A percentile compares a stretch with the other conserved stretches of the same genome.
phyloP scores from a whole-genome alignment of 2,888 invertebrate species.

The Erebia epiphron region DNA sequence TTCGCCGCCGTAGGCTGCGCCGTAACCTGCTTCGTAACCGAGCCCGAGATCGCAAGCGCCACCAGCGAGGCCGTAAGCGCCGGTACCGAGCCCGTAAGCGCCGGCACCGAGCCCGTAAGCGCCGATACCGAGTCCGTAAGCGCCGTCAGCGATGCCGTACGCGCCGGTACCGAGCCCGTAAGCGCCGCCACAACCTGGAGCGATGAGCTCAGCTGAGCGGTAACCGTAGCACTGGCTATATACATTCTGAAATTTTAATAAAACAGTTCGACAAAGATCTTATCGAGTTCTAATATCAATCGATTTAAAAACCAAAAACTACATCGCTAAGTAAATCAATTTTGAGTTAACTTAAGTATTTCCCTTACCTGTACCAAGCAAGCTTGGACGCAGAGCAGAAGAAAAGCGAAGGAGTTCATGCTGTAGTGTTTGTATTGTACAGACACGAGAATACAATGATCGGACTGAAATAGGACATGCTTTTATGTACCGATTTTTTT shows the following conservation, averaged over 20 bases:
- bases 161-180: not conserved
- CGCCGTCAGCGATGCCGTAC: conserved; percentile 31
- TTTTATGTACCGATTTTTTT: not conserved
- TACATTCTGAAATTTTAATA: not conserved
- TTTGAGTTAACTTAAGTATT: not conserved
- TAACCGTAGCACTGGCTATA: conserved; percentile 12
- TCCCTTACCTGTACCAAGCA: not conserved
- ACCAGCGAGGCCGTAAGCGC: not conserved
- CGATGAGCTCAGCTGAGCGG: conserved; percentile 30
- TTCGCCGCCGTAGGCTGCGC: conserved; percentile 41
- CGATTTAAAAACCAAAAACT: too few species aligned
- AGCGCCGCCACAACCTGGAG: conserved; percentile 28
- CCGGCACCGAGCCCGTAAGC: not conserved
- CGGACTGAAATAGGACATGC: not conserved
- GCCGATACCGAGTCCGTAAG: not conserved
- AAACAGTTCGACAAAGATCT: not conserved
- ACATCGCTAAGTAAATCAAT: too few species aligned
- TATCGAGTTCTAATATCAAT: too few species aligned
- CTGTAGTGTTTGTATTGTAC: conserved; percentile 31
- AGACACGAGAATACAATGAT: not conserved
- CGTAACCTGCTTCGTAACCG: too few species aligned
- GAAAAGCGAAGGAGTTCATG: conserved; percentile 49
- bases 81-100: too few species aligned
- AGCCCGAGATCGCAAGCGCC: not conserved
- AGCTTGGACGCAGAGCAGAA: conserved; percentile 51